Evolutionary conservation across 2,113 vertebrate species (phyloP), one percentile per base, ranked within the genome.

Genomic region (Esox niger): DNA sequence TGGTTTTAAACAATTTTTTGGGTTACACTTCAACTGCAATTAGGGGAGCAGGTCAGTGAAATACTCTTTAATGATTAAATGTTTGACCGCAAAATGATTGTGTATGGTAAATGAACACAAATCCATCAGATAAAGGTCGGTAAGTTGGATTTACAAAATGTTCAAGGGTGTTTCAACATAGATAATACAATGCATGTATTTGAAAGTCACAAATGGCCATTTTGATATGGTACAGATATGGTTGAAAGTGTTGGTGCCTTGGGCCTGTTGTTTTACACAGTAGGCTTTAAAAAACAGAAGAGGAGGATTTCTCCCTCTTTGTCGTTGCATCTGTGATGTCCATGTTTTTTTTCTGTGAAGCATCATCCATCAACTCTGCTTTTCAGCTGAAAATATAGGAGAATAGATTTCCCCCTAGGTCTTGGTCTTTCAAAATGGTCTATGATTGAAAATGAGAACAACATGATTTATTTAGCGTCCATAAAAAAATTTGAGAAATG

Each of bases 211-310:
- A 67, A 70, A 66, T 73, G 2, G 1, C 2, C 11, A 3, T 25
- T 59, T 27, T 69, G 71, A 73, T 77, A 79, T 75, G n/a, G n/a
- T n/a, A 63, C 75, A 68, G 66, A 4, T 31, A 65, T 75, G 63
- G 62, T 26, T 38, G 76, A 79, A 61, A 77, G 76, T 69, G 70
- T 67, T 61, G 75, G 63, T 64, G 3, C 11, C 55, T 57, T 68
- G 75, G 62, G 35, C 66, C 62, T 21, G 67, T 66, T 1, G 23
- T 69, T 62, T 80, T 62, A 17, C 71, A 47, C 59, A 73, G 82
- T 47, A 77, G 59, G 78, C 73, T 67, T 69, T 64, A 77, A 75
- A 46, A 71, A 58, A 63, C 57, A 1, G 35, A 69, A 38, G 61
- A 64, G 35, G 59, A 25, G 6, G 8, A 70, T 57, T 66, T 29